Base-by-base conservation (phyloP, 92 coral and sea anemone species). In the Ricordea florida region DNA sequence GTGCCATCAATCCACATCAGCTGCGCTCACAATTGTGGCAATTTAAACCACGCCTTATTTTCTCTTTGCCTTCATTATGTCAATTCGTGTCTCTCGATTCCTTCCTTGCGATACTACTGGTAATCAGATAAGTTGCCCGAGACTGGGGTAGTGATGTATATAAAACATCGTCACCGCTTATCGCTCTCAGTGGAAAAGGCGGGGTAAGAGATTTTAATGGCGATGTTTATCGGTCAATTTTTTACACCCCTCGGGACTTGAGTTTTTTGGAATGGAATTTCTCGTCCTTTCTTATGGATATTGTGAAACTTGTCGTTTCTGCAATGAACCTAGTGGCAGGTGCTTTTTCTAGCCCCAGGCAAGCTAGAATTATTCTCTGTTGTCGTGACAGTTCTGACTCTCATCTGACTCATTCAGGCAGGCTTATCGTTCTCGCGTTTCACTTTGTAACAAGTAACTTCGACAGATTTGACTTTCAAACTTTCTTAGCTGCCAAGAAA, bases 51-150 rank as follows among this genome's bases (percentile, higher is more conserved):
- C 77, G 65, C 77, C 77, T 70, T 70, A 27, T 70, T 70, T 55
- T 70, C 52, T 30, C 65, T 70, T 43, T 53, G 37, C 52, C 20
- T 29, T 70, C 50, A 34, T 52, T 18, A 27, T 40, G 77, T 57
- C 77, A 70, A 38, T 47, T 53, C 65, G 64, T 11, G 17, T 31
- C 28, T 30, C 11, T 58, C 45, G 18, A 26, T 61, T 64, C 73
- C 67, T 61, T 70, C 57, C 62, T 57, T 53, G 42, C 78, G 46
- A 55, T 63, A 57, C 74, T 48, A 59, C 42, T 44, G 64, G 67
- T 66, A 74, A 70, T 70, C 65, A 53, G 77, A 70, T 70, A 70
- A 55, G 56, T 55, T 36, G 65, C n/a, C 77, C 77, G 41, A 63
- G 49, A 28, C 53, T 38, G 35, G 26, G 36, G 76, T n/a, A 69